phyloP scores from a whole-genome alignment of 92 coral and sea anemone genomes.

The Umimayanthus kanabou region DNA sequence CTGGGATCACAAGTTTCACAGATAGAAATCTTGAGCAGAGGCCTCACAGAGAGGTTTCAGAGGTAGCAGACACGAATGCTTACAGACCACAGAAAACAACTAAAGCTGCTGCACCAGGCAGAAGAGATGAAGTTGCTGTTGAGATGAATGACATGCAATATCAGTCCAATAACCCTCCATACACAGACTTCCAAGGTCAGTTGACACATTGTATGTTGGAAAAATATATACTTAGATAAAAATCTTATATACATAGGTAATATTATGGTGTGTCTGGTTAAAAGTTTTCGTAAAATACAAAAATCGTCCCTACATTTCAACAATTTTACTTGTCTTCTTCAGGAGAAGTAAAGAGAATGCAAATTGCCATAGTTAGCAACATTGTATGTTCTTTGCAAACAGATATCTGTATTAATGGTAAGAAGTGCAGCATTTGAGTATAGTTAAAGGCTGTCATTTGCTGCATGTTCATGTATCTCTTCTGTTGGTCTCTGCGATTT shows the following conservation, averaged over 20 bases:
- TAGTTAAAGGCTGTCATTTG: too few species aligned
- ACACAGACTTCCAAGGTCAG: constrained; percentile 88
- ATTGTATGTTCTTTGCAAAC: neutral
- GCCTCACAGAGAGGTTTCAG: constrained; percentile 43
- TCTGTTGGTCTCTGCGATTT: neutral
- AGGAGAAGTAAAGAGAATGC: too few species aligned
- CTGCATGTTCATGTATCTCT: too few species aligned
- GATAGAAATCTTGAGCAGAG: constrained; percentile 53
- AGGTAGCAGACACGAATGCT: constrained; percentile 44
- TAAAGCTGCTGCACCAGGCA: constrained; percentile 18
- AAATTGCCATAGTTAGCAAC: too few species aligned
- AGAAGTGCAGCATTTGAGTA: too few species aligned
- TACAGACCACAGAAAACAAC: constrained; percentile 35
- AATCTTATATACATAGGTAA: too few species aligned
- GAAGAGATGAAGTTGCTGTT: constrained; percentile 39
- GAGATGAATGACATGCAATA: constrained; percentile 69
- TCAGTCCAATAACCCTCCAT: constrained; percentile 75
- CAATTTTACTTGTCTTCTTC: too few species aligned
- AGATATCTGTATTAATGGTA: neutral
- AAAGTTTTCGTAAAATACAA: too few species aligned
- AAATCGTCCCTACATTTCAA: too few species aligned
- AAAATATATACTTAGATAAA: too few species aligned
- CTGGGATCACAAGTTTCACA: constrained; percentile 60
- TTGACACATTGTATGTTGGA: neutral
- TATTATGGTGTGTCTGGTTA: too few species aligned